Evolutionary conservation across 1,140 invertebrate species (phyloP), one percentile per base, ranked within the genome.

Genomic region (Maniola jurtina): DNA sequence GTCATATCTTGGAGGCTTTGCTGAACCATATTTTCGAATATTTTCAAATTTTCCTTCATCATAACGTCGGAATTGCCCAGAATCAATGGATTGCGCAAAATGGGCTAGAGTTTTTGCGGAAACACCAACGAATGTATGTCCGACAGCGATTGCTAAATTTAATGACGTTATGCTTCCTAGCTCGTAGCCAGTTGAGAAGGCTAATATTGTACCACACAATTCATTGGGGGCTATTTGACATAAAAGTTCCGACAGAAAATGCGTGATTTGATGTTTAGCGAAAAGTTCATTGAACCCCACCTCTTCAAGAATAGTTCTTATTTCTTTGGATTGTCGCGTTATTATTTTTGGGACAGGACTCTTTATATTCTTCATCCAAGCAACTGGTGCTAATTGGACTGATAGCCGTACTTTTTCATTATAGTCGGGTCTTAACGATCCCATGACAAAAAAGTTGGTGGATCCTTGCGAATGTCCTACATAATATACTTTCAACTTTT

Each of bases 391-490:
- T 58, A 95, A 83, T 55, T 93, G 93, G 59, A 94, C 83, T 38
- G 91, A 91, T n/a, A 92, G 68, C 10, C 80, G 80, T 35, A 94
- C 87, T 83, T 93, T 94, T 2, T 86, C 69, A 69, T 94, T 94
- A 73, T 94, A 95, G 61, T 94, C 92, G 0, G 94, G 93, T 61
- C 83, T 88, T 14, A 92, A 77, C 42, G 93, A 93, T 69, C 91
- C 79, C 89, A 94, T 92, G 40, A 92, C 92, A 64, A 93, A 94
- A 68, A 93, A 94, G 38, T 91, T 84, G 11, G 94, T 93, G 0
- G 94, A 94, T 38, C 95, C 95, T 84, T 91, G 87, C 16, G 90
- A 91, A 79, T 96, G 94, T 10, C 94, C 94, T 40, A 94, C 79
- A 45, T 93, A 94, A 70, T 92, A 92, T 6, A 96, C 65, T 54